Conservation (phyloP, 1,140 invertebrate species). For the Rhagoletis pomonella region DNA sequence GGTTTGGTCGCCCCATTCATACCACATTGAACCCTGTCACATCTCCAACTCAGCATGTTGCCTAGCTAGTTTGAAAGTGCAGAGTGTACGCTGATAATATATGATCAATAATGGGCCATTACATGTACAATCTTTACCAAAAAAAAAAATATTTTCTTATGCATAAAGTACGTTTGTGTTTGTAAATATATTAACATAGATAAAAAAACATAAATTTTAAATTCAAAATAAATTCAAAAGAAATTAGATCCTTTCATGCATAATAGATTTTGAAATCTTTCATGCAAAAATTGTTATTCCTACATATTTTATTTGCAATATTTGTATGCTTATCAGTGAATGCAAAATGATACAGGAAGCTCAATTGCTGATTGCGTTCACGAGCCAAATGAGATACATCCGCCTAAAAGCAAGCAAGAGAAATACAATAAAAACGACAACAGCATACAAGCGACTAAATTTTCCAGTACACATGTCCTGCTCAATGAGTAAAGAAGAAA, state of each 20-base stretch:
- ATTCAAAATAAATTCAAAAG: not conserved
- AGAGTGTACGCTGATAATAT: too few relatives aligned
- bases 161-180: too few relatives aligned
- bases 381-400: conserved; percentile 30
- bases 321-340: not conserved
- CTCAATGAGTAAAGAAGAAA: conserved; percentile 18
- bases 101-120: too few relatives aligned
- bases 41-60: too few relatives aligned
- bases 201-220: not conserved
- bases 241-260: not conserved
- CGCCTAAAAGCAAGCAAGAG: not conserved
- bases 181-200: not conserved
- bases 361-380: conserved; percentile 17
- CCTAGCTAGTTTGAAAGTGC: too few relatives aligned
- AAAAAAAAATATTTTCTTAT: too few relatives aligned
- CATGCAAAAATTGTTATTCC: not conserved
- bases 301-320: not conserved
- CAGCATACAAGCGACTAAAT: too few relatives aligned
- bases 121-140: too few relatives aligned
- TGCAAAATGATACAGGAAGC: conserved; percentile 15
- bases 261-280: conserved; percentile 4
- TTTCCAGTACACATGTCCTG: not conserved
- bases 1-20: too few relatives aligned
- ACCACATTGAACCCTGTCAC: too few relatives aligned
- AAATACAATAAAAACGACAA: not conserved